Evolutionary conservation across 2,888 invertebrate genomes (phyloP), one percentile per base, ranked within the genome.

Genomic region (Drosophila multiciliata): DNA sequence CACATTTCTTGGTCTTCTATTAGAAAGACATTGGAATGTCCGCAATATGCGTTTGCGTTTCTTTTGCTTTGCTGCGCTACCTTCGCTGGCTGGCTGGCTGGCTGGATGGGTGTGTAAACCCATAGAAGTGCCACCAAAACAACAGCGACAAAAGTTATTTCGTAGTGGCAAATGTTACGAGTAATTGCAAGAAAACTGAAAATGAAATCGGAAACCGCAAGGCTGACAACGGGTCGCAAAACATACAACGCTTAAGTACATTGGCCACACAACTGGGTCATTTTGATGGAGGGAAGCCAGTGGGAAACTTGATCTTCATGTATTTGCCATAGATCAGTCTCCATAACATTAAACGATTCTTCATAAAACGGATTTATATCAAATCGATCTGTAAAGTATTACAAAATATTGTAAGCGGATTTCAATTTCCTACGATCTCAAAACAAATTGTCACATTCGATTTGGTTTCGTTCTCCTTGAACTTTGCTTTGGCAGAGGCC

Each of bases 1-100:
- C 59, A 75, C 78, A 87, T 85, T 87, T 85, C 83, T 89, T 89
- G 82, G 87, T 89, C 83, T 87, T 87, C 73, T 87, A 89, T 89
- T 84, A 89, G 83, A 85, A 89, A 87, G 86, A 85, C 86, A 87
- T 89, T 85, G 86, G 78, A 71, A 79, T 72, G 83, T 45, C 48
- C 62, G 67, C 53, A 49, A 29, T 29, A 55, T 36, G 35, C 53
- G 52, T 63, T 60, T 36, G 35, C 53, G 52, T 66, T 60, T 62
- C 57, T 59, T 57, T 68, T 40, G 38, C 66, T 67, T 65, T 48
- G 66, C 17, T 45, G 66, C 17, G 48, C 15, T 54, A 60, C 54
- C 62, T 73, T 53, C 66, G 58, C 50, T 61, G 48, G 58, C 57
- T 61, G 61, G 36, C 66, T 40, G n/a, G 40, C 40, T 36, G 1